These are phyloP conservation scores for Nymphalis c-album DNA, from an alignment of 2,888 invertebrate genomes.

Conservation along the genomic window DNA sequence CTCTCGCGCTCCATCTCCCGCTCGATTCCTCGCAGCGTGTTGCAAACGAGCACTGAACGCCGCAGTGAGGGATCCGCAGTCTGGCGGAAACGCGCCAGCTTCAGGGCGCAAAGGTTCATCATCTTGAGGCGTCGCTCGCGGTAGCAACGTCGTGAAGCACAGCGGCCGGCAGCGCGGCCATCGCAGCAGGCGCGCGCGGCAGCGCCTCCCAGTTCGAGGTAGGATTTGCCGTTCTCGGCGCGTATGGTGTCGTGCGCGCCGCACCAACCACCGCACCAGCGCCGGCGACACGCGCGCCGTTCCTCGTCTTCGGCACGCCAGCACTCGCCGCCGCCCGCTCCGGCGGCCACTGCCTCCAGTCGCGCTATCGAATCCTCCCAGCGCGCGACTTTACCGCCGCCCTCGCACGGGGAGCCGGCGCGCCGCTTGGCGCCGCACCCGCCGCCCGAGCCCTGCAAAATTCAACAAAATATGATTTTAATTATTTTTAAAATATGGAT, in stretches of 20 bases:
- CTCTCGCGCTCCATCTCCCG: conserved; percentile 91
- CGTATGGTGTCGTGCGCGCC: conserved; percentile 89
- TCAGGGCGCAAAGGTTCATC: conserved; percentile 95
- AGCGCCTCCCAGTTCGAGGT: conserved; percentile 90
- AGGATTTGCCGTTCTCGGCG: conserved; percentile 94
- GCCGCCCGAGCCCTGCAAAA: conserved; percentile 72
- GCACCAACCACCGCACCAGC: conserved; percentile 81
- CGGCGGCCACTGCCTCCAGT: conserved; percentile 81
- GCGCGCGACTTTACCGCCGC: conserved; percentile 77
- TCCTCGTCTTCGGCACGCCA: conserved; percentile 81
- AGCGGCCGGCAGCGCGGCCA: conserved; percentile 87
- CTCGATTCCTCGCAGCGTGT: conserved; percentile 93
- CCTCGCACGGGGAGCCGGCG: conserved; percentile 76
- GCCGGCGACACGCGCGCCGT: conserved; percentile 78
- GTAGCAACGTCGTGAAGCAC: conserved; percentile 90
- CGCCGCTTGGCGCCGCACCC: conserved; percentile 80
- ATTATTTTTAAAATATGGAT: not conserved
- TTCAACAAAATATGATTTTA: conserved; percentile 7
- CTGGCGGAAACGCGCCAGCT: conserved; percentile 92
- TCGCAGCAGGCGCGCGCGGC: conserved; percentile 90
- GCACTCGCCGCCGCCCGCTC: conserved; percentile 83
- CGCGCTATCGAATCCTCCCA: conserved; percentile 79
- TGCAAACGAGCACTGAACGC: conserved; percentile 95
- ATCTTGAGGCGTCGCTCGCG: conserved; percentile 93
- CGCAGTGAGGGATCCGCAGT: conserved; percentile 94